A percentile compares a stretch with the other conserved stretches of the same genome.
Evolutionary conservation across 2,797 vertebrate genomes (phyloP).

Genomic region (Danio aesculapii): DNA sequence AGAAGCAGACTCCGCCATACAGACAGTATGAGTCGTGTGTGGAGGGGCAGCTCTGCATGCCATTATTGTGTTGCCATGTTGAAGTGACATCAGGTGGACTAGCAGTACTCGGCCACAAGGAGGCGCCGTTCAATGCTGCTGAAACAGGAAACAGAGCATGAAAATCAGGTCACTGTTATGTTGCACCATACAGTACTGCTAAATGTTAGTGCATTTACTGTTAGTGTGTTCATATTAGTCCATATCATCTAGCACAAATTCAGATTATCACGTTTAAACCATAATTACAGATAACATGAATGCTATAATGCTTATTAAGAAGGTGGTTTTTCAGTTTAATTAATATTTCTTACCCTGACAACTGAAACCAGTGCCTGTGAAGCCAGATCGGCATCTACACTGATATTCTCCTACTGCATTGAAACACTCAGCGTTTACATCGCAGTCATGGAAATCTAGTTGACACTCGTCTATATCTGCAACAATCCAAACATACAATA

Average conservation of each 20-base stretch:
- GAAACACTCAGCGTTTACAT: constrained; percentile 75
- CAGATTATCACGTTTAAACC: not conserved
- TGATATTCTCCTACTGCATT: constrained; percentile 79
- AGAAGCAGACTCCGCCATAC: constrained; percentile 86
- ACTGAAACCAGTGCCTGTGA: constrained; percentile 63
- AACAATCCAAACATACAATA: constrained; percentile 25
- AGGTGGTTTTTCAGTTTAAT: not conserved
- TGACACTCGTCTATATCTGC: constrained; percentile 85
- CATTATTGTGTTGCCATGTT: constrained; percentile 56
- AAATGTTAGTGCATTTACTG: not conserved
- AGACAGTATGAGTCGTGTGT: constrained; percentile 87
- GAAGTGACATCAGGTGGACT: constrained; percentile 66
- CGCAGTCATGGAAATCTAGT: constrained; percentile 74
- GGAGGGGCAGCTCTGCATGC: constrained; percentile 78
- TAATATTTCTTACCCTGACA: constrained; percentile 73
- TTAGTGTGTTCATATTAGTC: not conserved
- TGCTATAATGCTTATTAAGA: not conserved
- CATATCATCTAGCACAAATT: not conserved
- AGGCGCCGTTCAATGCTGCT: constrained; percentile 42
- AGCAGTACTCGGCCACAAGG: constrained; percentile 59
- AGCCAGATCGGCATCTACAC: constrained; percentile 72
- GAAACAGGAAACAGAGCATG: constrained; percentile 1
- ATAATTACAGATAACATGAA: not conserved
- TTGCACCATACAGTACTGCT: not conserved
- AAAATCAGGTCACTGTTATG: constrained; percentile 19